Evolutionary conservation across 2,113 vertebrate species (phyloP), one percentile per base, ranked within the genome.

Genomic region (Tragelaphus imberbis): DNA sequence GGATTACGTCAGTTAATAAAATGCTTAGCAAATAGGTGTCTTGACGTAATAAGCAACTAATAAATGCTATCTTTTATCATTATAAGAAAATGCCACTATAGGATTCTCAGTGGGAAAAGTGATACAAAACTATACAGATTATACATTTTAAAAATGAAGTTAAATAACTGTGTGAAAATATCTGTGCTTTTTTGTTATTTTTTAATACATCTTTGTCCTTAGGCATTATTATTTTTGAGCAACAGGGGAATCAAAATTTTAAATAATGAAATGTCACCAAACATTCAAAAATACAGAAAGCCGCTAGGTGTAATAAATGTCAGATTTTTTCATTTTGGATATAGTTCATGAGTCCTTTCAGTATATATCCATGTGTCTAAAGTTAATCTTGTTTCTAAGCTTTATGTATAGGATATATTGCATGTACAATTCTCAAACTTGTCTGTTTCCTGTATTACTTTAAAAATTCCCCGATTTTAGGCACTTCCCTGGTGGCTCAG

Each of bases 321-420:
- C 92, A 47, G n/a, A 17, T 92, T 94, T 97, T 93, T 25, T 44
- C 36, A 85, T 25, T 97, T 93, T 44, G 86, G 14, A 90, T 58
- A 58, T 5, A 81, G 88, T 59, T 49, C 53, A 63, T 44, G 6
- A 13, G 92, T 87, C 19, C 28, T 77, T 81, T 88, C 58, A 90
- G 92, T 87, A 65, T 28, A 71, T 33, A 49, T 61, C 17, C 6
- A 71, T n/a, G 15, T 56, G 15, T 44, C 28, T 12, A 19, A 1
- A 81, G 28, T 84, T 88, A 77, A 63, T 75, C 90, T 94, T 80
- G 28, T 92, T 84, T 95, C 86, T 82, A 92, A 87, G 30, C 19
- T 91, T 61, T 71, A 68, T 12, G 7, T 65, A 11, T 81, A 65
- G 77, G 30, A 68, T 68, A 33, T 80, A 84, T 0, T 55, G 5